Conservation (phyloP, 2,888 invertebrate genomes). For the Diarsia brunnea region DNA sequence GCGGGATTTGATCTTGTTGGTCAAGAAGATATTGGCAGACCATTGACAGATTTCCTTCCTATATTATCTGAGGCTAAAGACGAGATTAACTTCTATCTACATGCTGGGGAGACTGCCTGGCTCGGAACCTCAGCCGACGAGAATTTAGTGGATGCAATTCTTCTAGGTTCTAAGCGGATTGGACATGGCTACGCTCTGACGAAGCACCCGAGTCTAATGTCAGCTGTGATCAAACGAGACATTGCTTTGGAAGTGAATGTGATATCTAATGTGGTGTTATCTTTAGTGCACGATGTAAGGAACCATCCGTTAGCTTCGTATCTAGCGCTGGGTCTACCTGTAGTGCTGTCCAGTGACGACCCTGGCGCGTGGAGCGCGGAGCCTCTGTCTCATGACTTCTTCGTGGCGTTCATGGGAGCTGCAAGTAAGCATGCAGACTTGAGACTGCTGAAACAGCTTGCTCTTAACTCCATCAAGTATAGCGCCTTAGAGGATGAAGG, state of each 20-base stretch:
- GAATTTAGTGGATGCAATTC: constrained; percentile 94
- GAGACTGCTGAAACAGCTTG: constrained; percentile 93
- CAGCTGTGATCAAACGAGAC: constrained; percentile 88
- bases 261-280: constrained; percentile 94
- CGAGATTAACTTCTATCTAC: constrained; percentile 93
- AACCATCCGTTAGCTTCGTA: constrained; percentile 94
- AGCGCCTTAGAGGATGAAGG: constrained; percentile 87
- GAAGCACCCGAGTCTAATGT: constrained; percentile 93
- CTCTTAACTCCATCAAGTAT: constrained; percentile 93
- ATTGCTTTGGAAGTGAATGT: constrained; percentile 95
- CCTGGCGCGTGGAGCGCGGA: constrained; percentile 94
- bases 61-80: constrained; percentile 87
- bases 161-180: constrained; percentile 94
- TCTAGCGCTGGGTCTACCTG: constrained; percentile 92
- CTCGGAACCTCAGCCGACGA: constrained; percentile 92
- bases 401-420: constrained; percentile 94
- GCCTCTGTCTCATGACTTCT: constrained; percentile 95
- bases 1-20: constrained; percentile 96
- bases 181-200: constrained; percentile 94
- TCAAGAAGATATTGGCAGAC: constrained; percentile 93
- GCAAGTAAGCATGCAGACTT: constrained; percentile 93
- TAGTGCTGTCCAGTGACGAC: constrained; percentile 95
- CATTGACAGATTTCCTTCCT: constrained; percentile 91
- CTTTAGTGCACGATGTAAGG: constrained; percentile 93
- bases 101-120: constrained; percentile 96